Evolutionary conservation across 2,888 invertebrate species (phyloP).

Genomic region (Sinohyriopsis cumingii): DNA sequence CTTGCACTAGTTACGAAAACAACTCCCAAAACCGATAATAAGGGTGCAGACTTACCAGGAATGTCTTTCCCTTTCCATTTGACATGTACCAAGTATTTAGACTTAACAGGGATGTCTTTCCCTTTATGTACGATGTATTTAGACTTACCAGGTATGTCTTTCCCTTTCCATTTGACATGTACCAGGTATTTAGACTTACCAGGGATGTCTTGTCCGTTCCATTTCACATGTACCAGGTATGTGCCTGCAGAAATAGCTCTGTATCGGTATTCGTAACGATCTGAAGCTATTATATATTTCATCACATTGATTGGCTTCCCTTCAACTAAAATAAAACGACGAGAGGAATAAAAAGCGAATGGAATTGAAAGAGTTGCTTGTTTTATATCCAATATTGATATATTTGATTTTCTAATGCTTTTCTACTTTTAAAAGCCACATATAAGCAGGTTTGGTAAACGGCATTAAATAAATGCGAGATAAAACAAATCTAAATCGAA

Average conservation of each 20-base stretch:
- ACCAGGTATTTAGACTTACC: constrained; percentile 57
- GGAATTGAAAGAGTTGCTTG: no score
- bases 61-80: constrained; percentile 74
- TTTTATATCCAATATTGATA: not conserved
- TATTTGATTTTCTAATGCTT: not conserved
- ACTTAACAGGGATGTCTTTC: constrained; percentile 73
- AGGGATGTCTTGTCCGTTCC: constrained; percentile 74
- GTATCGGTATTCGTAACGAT: constrained; percentile 89
- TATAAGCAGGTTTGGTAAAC: not conserved
- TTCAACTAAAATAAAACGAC: constrained; percentile 20
- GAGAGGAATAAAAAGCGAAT: not conserved
- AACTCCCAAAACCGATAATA: no score
- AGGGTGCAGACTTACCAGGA: no score
- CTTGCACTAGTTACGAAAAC: no score
- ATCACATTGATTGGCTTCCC: constrained; percentile 24
- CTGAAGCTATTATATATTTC: constrained; percentile 62
- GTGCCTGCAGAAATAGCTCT: constrained; percentile 90
- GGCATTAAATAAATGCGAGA: no score
- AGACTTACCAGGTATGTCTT: constrained; percentile 72
- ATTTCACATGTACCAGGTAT: constrained; percentile 88
- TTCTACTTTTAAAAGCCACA: not conserved
- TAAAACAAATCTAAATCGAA: no score
- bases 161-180: constrained; percentile 74
- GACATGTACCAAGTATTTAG: not conserved
- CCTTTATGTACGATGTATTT: constrained; percentile 83